Base-by-base conservation (phyloP, 2,797 vertebrate species). In the Pyrocephalus nanus region DNA sequence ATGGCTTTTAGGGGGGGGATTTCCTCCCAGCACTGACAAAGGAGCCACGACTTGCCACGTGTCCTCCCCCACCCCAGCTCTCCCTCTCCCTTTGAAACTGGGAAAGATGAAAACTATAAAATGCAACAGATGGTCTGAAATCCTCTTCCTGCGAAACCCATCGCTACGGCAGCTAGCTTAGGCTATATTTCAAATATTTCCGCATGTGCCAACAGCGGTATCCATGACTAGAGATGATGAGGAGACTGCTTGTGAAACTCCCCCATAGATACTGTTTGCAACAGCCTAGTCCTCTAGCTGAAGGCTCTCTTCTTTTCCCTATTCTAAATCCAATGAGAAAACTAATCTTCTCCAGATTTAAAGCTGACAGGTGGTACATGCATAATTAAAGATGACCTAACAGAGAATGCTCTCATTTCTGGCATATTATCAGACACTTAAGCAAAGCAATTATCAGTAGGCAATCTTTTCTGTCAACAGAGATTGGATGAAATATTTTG, bases 381-480 rank as follows among this genome's bases (percentile, higher is more conserved):
- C 96, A 98, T 98, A 98, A 98, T 98, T 97, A 98, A 98, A 98
- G 97, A 97, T 97, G 98, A 98, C 97, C 97, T 97, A 97, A 97
- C 97, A 97, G 84, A 96, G 95, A 97, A 97, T 96, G 96, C 96
- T 97, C 98, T 98, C 97, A 97, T 98, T 97, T 96, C 97, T 97
- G 97, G 97, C 97, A 96, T 97, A 96, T 97, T 97, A 97, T 97
- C 97, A 97, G 98, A 97, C 97, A 97, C 96, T 98, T 96, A 97
- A 97, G 97, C 94, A 97, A 97, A 97, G 97, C 96, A 98, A 98
- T 98, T 98, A 98, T 97, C 98, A 98, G 97, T 80, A 97, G 96
- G 95, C 96, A 96, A 98, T 97, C 97, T 97, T 92, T 96, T 96
- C 97, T 98, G 97, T 98, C 97, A 98, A 97, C 96, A 98, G 96